Base-by-base conservation (phyloP, 2,797 vertebrate species). In the Chromobotia macracanthus region DNA sequence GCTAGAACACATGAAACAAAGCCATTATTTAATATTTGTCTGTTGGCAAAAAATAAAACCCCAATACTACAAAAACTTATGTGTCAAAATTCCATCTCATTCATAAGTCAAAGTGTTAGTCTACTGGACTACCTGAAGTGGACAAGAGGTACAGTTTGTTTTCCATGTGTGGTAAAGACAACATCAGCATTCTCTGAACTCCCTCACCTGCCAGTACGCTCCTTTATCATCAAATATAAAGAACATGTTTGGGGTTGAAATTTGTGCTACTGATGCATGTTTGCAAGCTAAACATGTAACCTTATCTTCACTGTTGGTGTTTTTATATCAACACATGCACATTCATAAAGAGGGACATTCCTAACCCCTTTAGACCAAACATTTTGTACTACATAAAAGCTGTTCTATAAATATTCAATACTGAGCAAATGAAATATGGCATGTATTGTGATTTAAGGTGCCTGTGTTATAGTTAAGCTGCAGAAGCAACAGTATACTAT, bases 221-320 rank as follows among this genome's bases (percentile, higher is more conserved):
- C 51, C 15, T 16, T 70, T 11, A 10, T 16, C 60, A 69, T 41
- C 83, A 73, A 55, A 76, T 65, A 19, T 18, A 5, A 61, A 67
- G 31, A 44, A 75, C 51, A 19, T 69, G 86, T 91, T 91, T 88
- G 86, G 81, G 89, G 80, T 89, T 51, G 72, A 89, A 89, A 88
- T 85, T 81, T 65, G 75, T 82, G 74, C 51, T 85, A 79, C 81
- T 73, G 61, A 87, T 21, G 80, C 64, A 67, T 88, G 82, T 85
- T 89, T 88, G 84, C 58, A 83, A 55, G 19, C 80, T 75, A 80
- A 86, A 87, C 82, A 84, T 51, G 84, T 87, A 44, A 88, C 66
- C 79, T 85, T 66, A 85, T 71, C 31, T 19, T 38, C 19, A 56
- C 21, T 70, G 38, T 72, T 21, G 15, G 66, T 48, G 38, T 69